A percentile compares a stretch with the other conserved stretches of the same genome.
Conservation (phyloP, 2,113 vertebrate species). For the Hemicordylus capensis region DNA sequence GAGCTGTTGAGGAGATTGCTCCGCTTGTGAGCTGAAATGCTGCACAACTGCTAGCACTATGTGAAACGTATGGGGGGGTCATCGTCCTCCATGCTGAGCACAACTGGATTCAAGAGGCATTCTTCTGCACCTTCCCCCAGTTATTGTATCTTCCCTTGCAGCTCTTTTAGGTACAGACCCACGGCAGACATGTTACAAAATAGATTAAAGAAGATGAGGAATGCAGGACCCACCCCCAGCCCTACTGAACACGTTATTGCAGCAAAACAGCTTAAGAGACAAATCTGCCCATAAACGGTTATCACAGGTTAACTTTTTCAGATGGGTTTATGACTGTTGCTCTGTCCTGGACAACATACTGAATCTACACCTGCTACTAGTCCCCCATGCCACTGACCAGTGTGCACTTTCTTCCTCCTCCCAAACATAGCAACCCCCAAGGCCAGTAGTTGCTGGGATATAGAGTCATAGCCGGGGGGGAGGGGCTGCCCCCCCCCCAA, state of each 20-base stretch:
- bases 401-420: background rate
- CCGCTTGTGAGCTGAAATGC: background rate
- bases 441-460: background rate
- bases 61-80: background rate
- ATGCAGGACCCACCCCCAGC: background rate
- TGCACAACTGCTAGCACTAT: background rate
- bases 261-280: background rate
- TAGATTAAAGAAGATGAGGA: background rate
- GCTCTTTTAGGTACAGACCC: background rate
- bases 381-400: background rate
- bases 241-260: background rate
- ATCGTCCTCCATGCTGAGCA: background rate
- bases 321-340: background rate
- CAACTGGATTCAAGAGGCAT: background rate
- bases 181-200: background rate
- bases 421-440: background rate
- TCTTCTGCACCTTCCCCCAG: background rate
- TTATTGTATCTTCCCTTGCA: background rate
- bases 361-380: background rate
- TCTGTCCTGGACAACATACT: background rate
- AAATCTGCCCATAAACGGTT: background rate
- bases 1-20: constrained; percentile 18
- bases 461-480: too few relatives aligned
- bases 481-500: too few relatives aligned
- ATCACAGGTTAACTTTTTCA: background rate